phyloP scores from a whole-genome alignment of 2,888 invertebrate species.

The Rotaria socialis region DNA sequence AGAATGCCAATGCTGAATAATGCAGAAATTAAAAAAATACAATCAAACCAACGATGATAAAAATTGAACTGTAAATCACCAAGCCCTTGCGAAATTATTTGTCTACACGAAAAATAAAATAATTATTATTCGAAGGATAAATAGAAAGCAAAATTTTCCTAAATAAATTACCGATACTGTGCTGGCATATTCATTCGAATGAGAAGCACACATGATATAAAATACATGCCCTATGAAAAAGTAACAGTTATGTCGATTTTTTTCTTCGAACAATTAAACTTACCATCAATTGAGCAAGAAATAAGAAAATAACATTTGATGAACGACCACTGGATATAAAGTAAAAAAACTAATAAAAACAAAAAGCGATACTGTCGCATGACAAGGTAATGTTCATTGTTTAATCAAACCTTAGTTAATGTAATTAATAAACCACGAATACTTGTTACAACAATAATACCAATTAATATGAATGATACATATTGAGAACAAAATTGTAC shows the following conservation, averaged over 20 bases:
- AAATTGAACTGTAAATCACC: constrained; percentile 97
- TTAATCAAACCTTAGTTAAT: constrained; percentile 77
- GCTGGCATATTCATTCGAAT: constrained; percentile 99
- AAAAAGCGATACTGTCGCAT: background rate
- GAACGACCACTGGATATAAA: constrained; percentile 97
- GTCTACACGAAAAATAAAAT: constrained; percentile 61
- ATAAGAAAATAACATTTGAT: constrained; percentile 91
- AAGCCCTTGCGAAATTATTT: constrained; percentile 82
- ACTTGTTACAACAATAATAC: constrained; percentile 94
- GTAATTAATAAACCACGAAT: constrained; percentile 90
- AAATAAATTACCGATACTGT: constrained; percentile 69
- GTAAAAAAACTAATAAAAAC: constrained; percentile 82
- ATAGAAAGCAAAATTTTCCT: background rate
- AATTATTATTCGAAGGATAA: constrained; percentile 34
- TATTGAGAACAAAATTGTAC: constrained; percentile 90
- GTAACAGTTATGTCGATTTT: background rate
- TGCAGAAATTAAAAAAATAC: constrained; percentile 93
- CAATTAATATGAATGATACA: constrained; percentile 88
- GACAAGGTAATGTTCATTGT: background rate
- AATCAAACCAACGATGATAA: constrained; percentile 99
- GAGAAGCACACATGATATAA: constrained; percentile 89
- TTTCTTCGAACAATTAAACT: constrained; percentile 46
- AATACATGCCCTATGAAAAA: constrained; percentile 82
- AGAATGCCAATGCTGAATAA: constrained; percentile 88
- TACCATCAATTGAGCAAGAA: constrained; percentile 93